Base-by-base conservation (phyloP, 1,140 invertebrate genomes). In the Macrosteles quadrilineatus region DNA sequence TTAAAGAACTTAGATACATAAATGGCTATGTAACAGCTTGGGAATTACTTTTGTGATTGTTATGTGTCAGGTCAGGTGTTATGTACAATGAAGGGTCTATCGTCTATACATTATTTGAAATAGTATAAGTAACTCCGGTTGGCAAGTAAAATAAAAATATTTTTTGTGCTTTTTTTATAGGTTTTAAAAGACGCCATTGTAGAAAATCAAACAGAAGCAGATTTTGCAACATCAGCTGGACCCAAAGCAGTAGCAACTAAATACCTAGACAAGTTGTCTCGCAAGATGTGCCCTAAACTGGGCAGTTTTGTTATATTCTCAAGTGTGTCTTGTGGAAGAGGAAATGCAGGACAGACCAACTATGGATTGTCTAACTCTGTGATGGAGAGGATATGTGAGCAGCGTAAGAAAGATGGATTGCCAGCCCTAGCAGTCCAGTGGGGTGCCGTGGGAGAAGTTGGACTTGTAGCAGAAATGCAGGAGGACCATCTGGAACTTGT, bases 281-380 rank as follows among this genome's bases (percentile, higher is more conserved):
- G 85, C 47, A 82, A 78, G 67, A 68, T 84, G 19, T 90, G 88
- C 71, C 87, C 86, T 0, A 53, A 81, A 19, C 76, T 89, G 25
- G 80, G 84, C 40, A 78, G 86, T 74, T 91, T 91, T 74, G 87
- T 90, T 2, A 87, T 93, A 23, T 97, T 96, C 80, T 96, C 94
- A 0, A 95, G 92, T 55, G 91, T 96, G 2, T 91, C 89, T 31
- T 95, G 93, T 80, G 94, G 94, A 4, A 85, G 92, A 57, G 95
- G 95, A 70, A 96, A 97, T 80, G 87, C 88, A 47, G 94, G 94
- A 1, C 94, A 96, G 80, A 87, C 90, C 0, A 97, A 96, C 80
- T 97, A 97, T 78, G 95, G 88, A 40, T 85, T 88, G 81, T 85
- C 88, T 6, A 91, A 91, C 79, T 89, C 88, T 0, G 81, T 89